A percentile compares a stretch with the other conserved stretches of the same genome.
Evolutionary conservation across 2,797 vertebrate species (phyloP).

Genomic region (Corythornis leucogaster): DNA sequence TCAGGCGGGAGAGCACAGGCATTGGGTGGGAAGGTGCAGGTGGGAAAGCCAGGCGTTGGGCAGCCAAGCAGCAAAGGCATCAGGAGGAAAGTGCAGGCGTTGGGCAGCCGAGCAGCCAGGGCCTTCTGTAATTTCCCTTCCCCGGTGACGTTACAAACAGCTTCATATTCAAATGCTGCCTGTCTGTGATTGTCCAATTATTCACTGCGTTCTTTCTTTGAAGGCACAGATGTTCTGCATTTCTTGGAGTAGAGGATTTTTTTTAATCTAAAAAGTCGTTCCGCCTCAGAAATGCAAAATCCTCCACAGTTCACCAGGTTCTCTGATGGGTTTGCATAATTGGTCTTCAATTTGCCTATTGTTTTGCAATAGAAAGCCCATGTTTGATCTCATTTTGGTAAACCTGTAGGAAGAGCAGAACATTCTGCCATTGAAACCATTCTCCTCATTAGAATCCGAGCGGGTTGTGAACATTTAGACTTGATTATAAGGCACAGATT

Average conservation of each 20-base stretch:
- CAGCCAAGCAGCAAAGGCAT: no score
- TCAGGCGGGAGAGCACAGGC: no score
- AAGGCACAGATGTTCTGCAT: constrained; percentile 84
- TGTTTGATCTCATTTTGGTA: constrained; percentile 79
- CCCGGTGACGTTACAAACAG: constrained; percentile 52
- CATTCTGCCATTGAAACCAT: constrained; percentile 65
- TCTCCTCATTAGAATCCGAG: constrained; percentile 53
- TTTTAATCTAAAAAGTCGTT: constrained; percentile 76
- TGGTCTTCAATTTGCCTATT: constrained; percentile 82
- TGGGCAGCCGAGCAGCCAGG: background rate
- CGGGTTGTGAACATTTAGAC: constrained; percentile 20
- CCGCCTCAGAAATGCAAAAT: constrained; percentile 79
- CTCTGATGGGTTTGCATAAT: constrained; percentile 81
- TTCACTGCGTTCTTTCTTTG: constrained; percentile 78
- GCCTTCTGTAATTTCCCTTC: constrained; percentile 24
- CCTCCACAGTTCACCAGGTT: constrained; percentile 73
- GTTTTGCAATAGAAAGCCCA: constrained; percentile 79
- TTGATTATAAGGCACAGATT: constrained; percentile 46
- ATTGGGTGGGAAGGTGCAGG: no score
- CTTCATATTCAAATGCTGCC: constrained; percentile 77
- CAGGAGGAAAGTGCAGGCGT: background rate
- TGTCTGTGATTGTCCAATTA: constrained; percentile 84
- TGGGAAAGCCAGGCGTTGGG: no score
- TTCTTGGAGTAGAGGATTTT: constrained; percentile 75
- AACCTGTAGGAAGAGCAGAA: constrained; percentile 75